Evolutionary conservation across 2,888 invertebrate genomes (phyloP), one percentile per base, ranked within the genome.

Genomic region (Nomada fabriciana): DNA sequence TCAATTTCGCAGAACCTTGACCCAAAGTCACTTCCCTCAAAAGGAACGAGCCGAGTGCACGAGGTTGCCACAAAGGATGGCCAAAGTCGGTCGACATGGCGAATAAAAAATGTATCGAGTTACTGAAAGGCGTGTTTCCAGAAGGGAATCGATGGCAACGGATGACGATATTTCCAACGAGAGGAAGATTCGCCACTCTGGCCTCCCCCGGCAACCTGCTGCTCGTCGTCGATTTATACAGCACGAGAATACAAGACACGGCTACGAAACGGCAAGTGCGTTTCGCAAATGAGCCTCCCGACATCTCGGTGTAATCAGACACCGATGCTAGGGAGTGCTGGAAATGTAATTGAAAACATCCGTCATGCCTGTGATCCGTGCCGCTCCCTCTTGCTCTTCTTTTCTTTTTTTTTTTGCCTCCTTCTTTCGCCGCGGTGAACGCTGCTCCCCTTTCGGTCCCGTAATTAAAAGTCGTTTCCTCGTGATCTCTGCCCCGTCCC

Each of bases 241-340:
- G 73, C 67, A 80, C 53, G 67, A 63, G 65, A 81, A 75, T 61
- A 73, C 60, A 79, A 70, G 74, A 64, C 47, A 74, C 80, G 75
- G 82, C 73, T 75, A 69, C 79, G 71, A 76, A 85, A 86, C 88
- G 89, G 90, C 92, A 90, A 92, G 91, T 92, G 91, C 89, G 89
- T 89, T 85, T 90, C 85, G 88, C 89, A 79, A 80, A 77, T 88
- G 84, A 84, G 88, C 70, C 78, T 82, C 86, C 93, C 93, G 93
- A 91, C 93, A 94, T 94, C 93, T 93, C 93, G 91, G 92, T 93
- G 93, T 94, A 94, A 94, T 94, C 93, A 94, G 93, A 93, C 92
- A 94, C 93, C 93, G 86, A 64, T 63, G 76, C 59, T 25, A 72
- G 61, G 80, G 80, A 75, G 83, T 83, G 83, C 85, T 80, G 85